phyloP scores from a whole-genome alignment of 2,113 vertebrate species.

The Amphiprion ocellaris region DNA sequence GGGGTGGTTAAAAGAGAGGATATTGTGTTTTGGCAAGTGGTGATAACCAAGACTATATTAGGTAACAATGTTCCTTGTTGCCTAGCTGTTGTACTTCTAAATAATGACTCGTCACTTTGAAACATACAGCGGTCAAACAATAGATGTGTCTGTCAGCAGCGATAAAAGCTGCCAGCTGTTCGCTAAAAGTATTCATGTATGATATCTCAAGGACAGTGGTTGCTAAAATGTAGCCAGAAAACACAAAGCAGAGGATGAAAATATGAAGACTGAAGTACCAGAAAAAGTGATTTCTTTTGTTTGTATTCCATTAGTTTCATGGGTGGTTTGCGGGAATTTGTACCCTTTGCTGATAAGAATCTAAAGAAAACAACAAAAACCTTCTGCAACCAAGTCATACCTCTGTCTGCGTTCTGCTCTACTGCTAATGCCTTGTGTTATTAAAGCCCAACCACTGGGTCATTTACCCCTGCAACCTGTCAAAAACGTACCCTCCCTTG shows the following conservation, averaged over 20 bases:
- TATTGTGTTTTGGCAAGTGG: no score
- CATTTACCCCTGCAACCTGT: slow-evolving; percentile 23
- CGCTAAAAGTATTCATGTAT: background rate
- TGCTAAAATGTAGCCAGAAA: background rate
- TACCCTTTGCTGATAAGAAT: no score
- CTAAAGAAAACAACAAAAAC: background rate
- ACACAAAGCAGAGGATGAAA: background rate
- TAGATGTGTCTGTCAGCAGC: slow-evolving; percentile 4
- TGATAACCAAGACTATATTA: background rate
- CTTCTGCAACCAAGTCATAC: background rate
- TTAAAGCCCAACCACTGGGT: slow-evolving; percentile 8
- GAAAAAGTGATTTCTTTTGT: background rate
- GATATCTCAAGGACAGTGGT: background rate
- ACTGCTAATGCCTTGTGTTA: slow-evolving; percentile 4
- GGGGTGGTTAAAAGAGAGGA: no score
- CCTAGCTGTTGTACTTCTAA: no score
- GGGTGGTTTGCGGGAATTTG: background rate
- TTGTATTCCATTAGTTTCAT: background rate
- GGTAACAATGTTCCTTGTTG: background rate
- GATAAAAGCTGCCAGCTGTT: background rate
- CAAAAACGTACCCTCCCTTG: background rate
- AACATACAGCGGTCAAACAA: background rate
- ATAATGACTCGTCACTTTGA: background rate
- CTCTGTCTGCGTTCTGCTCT: background rate
- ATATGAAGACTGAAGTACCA: background rate